These are phyloP conservation scores for Agrilus biguttatus DNA, from an alignment of 2,888 invertebrate genomes.

Conservation along the genomic window DNA sequence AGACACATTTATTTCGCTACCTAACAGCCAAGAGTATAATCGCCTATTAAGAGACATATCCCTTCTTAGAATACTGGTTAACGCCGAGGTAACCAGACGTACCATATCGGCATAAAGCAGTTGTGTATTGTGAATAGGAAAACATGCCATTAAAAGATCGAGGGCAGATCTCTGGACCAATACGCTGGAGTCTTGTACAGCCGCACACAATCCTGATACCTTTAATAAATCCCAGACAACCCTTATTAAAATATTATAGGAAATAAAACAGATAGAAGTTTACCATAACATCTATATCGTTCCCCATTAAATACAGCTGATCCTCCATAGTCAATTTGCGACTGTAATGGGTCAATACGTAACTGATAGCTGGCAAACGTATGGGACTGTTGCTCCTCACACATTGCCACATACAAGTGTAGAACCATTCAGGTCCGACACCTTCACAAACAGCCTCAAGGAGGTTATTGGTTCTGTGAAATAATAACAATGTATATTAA, in stretches of 20 bases:
- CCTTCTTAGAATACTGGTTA: conserved; percentile 61
- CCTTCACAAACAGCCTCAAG: conserved; percentile 59
- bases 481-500: conserved; percentile 2
- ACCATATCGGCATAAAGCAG: conserved; percentile 54
- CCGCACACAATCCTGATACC: conserved; percentile 64
- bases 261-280: conserved; percentile 8
- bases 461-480: conserved; percentile 42
- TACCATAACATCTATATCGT: conserved; percentile 71
- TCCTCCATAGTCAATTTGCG: conserved; percentile 64
- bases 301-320: conserved; percentile 70
- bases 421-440: conserved; percentile 66
- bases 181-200: conserved; percentile 65
- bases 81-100: conserved; percentile 54
- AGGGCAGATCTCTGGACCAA: conserved; percentile 75
- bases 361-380: conserved; percentile 68
- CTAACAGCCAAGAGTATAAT: conserved; percentile 72
- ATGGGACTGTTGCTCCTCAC: conserved; percentile 67
- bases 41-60: conserved; percentile 84
- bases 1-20: conserved; percentile 47
- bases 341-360: conserved; percentile 66
- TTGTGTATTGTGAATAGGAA: conserved; percentile 72
- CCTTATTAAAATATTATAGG: background rate
- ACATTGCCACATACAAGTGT: conserved; percentile 79
- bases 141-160: conserved; percentile 67
- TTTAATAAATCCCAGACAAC: conserved; percentile 18